A percentile compares a stretch with the other conserved stretches of the same genome.
These are phyloP conservation scores for Anorthoa munda DNA, from an alignment of 2,888 invertebrate genomes.

Conservation along the genomic window DNA sequence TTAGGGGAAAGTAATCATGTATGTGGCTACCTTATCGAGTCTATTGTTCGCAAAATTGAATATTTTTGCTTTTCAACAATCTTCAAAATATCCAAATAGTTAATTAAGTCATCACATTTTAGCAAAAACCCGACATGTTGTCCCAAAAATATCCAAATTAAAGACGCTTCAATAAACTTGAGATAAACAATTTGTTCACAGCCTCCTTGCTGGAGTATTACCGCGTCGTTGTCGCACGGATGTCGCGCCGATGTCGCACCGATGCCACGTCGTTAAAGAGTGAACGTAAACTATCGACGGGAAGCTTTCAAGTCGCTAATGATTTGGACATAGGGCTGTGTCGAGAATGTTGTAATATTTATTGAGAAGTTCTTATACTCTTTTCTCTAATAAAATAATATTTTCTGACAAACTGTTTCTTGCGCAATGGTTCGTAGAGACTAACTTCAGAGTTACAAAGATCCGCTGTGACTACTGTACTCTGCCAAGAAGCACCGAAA, in stretches of 20 bases:
- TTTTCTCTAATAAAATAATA: too few species aligned
- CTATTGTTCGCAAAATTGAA: too few species aligned
- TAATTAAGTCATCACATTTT: not conserved
- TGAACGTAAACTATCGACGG: constrained; percentile 71
- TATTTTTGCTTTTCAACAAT: too few species aligned
- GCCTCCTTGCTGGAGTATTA: not conserved
- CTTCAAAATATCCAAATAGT: too few species aligned
- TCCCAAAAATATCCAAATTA: constrained; percentile 14
- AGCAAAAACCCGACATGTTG: not conserved
- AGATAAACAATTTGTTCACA: constrained; percentile 31
- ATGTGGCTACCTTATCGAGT: too few species aligned
- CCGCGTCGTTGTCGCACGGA: not conserved
- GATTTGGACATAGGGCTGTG: constrained; percentile 71
- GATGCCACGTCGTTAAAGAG: constrained; percentile 64
- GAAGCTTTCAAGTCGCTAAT: constrained; percentile 70
- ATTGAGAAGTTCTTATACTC: too few species aligned
- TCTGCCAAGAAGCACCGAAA: too few species aligned
- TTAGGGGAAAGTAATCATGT: too few species aligned
- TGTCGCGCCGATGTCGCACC: constrained; percentile 12
- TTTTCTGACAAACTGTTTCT: too few species aligned
- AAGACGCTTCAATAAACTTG: constrained; percentile 17
- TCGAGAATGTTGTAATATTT: not conserved
- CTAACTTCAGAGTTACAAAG: too few species aligned
- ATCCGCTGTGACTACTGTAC: too few species aligned
- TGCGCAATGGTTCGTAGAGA: too few species aligned